Evolutionary conservation across 1,140 invertebrate genomes (phyloP).

Genomic region (Ylistrum balloti): DNA sequence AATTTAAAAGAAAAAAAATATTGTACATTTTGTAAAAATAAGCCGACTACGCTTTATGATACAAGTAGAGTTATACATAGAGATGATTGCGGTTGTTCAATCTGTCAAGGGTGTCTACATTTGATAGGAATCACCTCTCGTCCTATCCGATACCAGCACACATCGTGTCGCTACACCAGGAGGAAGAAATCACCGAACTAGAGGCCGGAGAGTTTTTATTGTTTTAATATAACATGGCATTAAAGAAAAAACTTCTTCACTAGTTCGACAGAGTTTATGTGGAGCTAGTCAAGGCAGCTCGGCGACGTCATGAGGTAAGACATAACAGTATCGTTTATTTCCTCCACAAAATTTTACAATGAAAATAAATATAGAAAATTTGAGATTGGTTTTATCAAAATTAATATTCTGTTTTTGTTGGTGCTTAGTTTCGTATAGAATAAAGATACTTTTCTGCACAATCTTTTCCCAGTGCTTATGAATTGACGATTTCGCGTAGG

Average conservation of each 20-base stretch:
- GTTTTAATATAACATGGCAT: neutral
- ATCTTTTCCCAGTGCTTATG: too few relatives aligned
- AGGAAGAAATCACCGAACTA: neutral
- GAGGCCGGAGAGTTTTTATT: neutral
- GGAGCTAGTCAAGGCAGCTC: neutral
- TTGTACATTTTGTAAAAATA: neutral
- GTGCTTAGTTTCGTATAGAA: too few relatives aligned
- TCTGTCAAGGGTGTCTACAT: neutral
- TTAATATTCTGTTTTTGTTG: too few relatives aligned
- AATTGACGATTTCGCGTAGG: too few relatives aligned
- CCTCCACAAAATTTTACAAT: too few relatives aligned
- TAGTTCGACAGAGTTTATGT: constrained; percentile 12
- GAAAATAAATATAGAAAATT: too few relatives aligned
- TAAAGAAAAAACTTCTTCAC: constrained; percentile 29
- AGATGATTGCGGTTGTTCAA: neutral
- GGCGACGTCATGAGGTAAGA: neutral
- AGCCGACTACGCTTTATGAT: neutral
- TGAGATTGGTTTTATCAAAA: too few relatives aligned
- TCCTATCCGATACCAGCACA: neutral
- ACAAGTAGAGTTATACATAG: too few relatives aligned
- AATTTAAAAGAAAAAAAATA: too few relatives aligned
- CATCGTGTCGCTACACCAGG: neutral
- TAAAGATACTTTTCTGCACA: too few relatives aligned
- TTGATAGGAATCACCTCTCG: constrained; percentile 9
- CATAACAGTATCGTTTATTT: neutral